Evolutionary conservation across 2,113 vertebrate species (phyloP).

Genomic region (cat (Felis catus)): DNA sequence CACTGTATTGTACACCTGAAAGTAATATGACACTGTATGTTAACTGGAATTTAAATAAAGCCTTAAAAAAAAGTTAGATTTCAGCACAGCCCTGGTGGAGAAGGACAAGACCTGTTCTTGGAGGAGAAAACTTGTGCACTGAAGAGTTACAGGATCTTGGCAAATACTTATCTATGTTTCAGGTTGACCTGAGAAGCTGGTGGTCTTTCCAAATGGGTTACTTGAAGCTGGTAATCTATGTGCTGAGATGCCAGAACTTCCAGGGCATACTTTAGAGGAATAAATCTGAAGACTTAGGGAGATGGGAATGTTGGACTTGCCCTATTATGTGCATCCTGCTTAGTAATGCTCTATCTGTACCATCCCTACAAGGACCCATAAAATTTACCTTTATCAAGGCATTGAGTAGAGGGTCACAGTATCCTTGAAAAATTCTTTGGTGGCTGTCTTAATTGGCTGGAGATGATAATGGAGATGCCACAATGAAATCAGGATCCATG

Average conservation of each 20-base stretch:
- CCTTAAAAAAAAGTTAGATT: neutral
- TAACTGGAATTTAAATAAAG: neutral
- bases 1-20: neutral
- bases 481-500: neutral
- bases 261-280: neutral
- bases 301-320: neutral
- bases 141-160: neutral
- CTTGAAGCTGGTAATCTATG: neutral
- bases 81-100: neutral
- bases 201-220: neutral
- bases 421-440: neutral
- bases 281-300: neutral
- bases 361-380: neutral
- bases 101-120: neutral
- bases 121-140: neutral
- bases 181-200: neutral
- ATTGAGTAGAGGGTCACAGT: neutral
- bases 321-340: neutral
- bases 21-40: neutral
- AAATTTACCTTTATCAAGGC: neutral
- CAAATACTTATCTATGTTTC: slow-evolving; percentile 6
- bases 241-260: neutral
- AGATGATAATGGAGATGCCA: neutral
- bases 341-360: neutral
- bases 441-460: neutral